Base-by-base conservation (phyloP, 2,113 vertebrate genomes). In the Antigone vipio region DNA sequence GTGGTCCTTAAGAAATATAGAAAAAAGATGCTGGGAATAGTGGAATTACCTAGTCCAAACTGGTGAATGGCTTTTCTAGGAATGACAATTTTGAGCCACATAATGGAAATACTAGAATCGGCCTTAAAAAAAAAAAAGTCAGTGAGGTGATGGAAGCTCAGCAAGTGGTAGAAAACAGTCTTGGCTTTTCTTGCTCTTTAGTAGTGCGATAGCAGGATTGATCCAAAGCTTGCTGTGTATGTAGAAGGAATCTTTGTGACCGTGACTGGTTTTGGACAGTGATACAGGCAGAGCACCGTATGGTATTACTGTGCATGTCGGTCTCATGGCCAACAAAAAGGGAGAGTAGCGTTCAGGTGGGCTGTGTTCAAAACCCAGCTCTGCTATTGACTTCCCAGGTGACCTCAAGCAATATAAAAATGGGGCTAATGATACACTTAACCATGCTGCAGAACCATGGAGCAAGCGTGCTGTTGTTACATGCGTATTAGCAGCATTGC, bases 231-330 rank as follows among this genome's bases (percentile, higher is more conserved):
- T 66, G 10, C 47, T 32, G 12, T 42, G 6, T 20, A 0, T 45
- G 9, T 55, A 26, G 58, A 30, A 73, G 11, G 17, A 45, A 20
- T 44, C 12, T 34, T 27, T 44, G 82, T 78, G 84, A 32, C 21
- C n/a, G 5, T 2, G 21, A 9, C 44, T 49, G 73, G 8, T 47
- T 82, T 47, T 68, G 78, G 45, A 6, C 24, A 8, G 26, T 14
- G 20, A 32, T 26, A 21, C 1, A 3, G 42, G 55, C 45, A 52
- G 64, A 77, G 38, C 32, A n/a, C 0, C 0, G 29, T 21, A 6
- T n/a, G 7, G 0, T 8, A 24, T 6, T 35, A 81, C 44, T 52
- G 22, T 50, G 30, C 3, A 0, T 13, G 3, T 47, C 5, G 3
- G 38, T 76, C 35, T 23, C 0, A 0, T 26, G n/a, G 32, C 30